Percentiles rank a stretch among this genome's conserved stretches.
These are phyloP conservation scores for Arvicanthis niloticus DNA, from an alignment of 2,113 vertebrate species.

Conservation along the genomic window DNA sequence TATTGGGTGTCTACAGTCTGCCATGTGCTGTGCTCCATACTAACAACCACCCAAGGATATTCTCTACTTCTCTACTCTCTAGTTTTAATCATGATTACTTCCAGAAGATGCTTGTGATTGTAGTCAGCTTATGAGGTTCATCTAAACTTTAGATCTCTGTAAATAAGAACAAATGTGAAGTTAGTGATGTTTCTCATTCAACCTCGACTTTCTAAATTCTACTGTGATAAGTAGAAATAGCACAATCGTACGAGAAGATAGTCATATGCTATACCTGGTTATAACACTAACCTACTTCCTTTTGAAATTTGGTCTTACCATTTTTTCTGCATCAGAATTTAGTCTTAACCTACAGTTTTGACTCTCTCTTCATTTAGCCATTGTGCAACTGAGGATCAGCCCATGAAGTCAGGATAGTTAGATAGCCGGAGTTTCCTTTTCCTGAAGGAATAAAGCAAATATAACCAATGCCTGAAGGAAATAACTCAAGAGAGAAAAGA, in stretches of 20 bases:
- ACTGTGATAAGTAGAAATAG: not conserved
- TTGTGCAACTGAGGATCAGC: not conserved
- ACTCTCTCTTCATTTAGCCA: not conserved
- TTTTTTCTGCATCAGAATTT: not conserved
- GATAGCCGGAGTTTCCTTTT: not conserved
- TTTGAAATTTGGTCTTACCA: not conserved
- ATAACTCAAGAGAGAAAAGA: not conserved
- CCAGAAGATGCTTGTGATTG: not conserved
- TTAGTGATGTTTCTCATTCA: not conserved
- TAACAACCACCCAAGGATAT: not conserved
- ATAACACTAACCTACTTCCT: not conserved
- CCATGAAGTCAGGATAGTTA: not conserved
- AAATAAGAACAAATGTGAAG: not conserved
- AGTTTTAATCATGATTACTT: not conserved
- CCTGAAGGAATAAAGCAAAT: not conserved
- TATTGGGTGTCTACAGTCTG: not conserved
- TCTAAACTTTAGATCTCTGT: not conserved
- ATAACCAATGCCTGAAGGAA: not conserved
- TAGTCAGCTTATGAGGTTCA: not conserved
- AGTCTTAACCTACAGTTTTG: not conserved
- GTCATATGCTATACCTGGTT: not conserved
- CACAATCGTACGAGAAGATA: not conserved
- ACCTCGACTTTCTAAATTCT: not conserved
- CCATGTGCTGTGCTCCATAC: not conserved
- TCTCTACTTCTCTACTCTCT: not conserved